A percentile compares a stretch with the other conserved stretches of the same genome.
phyloP scores from a whole-genome alignment of 2,113 vertebrate species.

The Alouatta palliata region DNA sequence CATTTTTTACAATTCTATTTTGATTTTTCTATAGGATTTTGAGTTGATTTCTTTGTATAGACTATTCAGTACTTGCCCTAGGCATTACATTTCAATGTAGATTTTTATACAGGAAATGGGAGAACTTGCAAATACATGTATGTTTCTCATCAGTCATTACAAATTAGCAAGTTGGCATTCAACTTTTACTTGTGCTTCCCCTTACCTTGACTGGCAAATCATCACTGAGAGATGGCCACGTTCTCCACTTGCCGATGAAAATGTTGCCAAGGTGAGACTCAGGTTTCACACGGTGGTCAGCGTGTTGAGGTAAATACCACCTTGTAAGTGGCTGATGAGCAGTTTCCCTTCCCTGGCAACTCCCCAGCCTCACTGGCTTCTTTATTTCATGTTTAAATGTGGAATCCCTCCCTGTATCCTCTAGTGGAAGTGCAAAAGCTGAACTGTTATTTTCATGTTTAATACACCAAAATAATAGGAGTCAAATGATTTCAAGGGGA shows the following conservation, averaged over 20 bases:
- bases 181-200: not conserved
- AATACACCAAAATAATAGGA: not conserved
- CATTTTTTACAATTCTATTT: not conserved
- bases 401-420: not conserved
- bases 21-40: not conserved
- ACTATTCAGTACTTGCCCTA: not conserved
- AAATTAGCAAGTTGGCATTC: not conserved
- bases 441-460: not conserved
- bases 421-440: no score
- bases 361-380: no score
- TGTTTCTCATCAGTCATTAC: not conserved
- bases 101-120: not conserved
- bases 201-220: not conserved
- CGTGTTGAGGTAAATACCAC: no score
- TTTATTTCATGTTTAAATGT: not conserved
- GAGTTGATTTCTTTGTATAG: not conserved
- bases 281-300: not conserved
- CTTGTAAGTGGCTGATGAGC: not conserved
- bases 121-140: not conserved
- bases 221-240: not conserved
- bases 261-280: not conserved
- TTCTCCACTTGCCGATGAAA: not conserved
- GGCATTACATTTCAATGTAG: not conserved
- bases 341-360: not conserved
- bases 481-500: not conserved